Evolutionary conservation across 2,113 vertebrate species (phyloP).

Genomic region (Aythya baeri): DNA sequence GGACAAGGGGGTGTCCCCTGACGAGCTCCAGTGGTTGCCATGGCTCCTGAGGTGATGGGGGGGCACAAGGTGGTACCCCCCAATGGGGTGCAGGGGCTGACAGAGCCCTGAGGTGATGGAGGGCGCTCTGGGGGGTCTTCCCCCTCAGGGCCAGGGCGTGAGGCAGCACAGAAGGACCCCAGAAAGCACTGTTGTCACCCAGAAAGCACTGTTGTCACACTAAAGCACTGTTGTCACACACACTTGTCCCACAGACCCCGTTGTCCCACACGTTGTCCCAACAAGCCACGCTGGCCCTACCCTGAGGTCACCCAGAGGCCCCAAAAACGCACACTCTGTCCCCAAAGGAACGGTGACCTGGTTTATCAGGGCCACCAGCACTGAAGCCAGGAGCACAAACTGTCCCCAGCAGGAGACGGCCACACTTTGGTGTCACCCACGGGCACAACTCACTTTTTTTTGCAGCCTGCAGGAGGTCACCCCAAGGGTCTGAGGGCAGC

Average conservation of each 20-base stretch:
- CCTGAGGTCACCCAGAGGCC: background rate
- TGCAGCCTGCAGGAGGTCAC: background rate
- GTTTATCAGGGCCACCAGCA: background rate
- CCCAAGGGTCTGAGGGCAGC: background rate
- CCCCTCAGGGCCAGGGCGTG: background rate
- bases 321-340: accelerated
- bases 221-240: background rate
- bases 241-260: too few species aligned
- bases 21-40: background rate
- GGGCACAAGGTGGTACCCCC: too few species aligned
- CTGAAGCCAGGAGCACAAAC: background rate
- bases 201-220: background rate
- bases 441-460: background rate
- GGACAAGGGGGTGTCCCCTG: background rate
- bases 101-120: background rate
- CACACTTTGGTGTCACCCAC: background rate
- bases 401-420: background rate
- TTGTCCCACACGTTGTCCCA: background rate
- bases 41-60: background rate
- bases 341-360: accelerated
- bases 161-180: background rate
- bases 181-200: background rate
- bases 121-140: too few species aligned
- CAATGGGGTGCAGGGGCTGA: too few species aligned
- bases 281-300: accelerated